phyloP scores from a whole-genome alignment of 2,888 invertebrate genomes.

The Pristionchus entomophagus region DNA sequence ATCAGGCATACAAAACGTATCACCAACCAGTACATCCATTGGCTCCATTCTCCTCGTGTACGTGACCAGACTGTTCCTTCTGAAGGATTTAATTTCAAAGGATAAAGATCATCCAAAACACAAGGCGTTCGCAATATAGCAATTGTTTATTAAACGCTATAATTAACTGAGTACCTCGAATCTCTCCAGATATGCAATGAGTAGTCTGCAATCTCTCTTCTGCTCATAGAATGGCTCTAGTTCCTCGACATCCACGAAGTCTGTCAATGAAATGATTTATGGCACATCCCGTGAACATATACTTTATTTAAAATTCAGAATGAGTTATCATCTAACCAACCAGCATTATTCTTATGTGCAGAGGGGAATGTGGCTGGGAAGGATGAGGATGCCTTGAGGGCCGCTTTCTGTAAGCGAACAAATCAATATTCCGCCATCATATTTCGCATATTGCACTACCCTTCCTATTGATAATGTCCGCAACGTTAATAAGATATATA shows the following conservation, averaged over 20 bases:
- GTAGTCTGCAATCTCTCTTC: conserved; percentile 63
- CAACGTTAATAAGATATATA: too few relatives aligned
- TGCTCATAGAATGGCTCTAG: conserved; percentile 70
- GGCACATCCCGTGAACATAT: background rate
- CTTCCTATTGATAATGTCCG: too few relatives aligned
- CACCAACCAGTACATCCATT: too few relatives aligned
- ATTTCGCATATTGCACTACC: background rate
- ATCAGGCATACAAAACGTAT: too few relatives aligned
- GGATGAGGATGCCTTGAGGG: conserved; percentile 46
- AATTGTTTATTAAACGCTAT: background rate
- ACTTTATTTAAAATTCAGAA: background rate
- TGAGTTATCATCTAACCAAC: background rate
- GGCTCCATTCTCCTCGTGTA: background rate
- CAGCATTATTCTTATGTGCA: conserved; percentile 38
- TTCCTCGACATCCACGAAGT: conserved; percentile 59
- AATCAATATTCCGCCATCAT: background rate
- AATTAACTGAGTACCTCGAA: conserved; percentile 39
- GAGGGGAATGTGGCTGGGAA: conserved; percentile 47
- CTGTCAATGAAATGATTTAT: background rate
- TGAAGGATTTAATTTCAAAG: background rate
- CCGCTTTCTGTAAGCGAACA: conserved; percentile 42
- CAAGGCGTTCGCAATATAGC: background rate
- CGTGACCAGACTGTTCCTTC: background rate
- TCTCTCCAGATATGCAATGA: conserved; percentile 63
- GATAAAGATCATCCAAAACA: background rate